Conservation (phyloP, 2,113 vertebrate genomes). For the Lota lota region DNA sequence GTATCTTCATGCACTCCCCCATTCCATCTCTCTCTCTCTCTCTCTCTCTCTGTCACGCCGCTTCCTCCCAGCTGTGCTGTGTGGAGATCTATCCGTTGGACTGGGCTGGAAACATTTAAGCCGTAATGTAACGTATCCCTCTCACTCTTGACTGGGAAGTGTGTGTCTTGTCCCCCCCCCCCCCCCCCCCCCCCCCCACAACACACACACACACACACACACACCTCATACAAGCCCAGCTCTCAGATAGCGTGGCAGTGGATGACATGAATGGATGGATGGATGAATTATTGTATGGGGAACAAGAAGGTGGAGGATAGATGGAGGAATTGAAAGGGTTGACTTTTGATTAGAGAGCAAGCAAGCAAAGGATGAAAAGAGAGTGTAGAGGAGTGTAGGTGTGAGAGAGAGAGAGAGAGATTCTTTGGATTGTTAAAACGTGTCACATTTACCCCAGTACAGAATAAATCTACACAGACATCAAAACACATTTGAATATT, state of each 20-base stretch:
- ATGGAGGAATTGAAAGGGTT: slow-evolving; percentile 13
- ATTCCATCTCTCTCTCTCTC: not conserved
- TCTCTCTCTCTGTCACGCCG: not conserved
- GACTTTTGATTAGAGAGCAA: not conserved
- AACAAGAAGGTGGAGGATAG: not conserved
- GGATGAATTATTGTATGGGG: slow-evolving; percentile 9
- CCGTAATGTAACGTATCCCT: slow-evolving; percentile 57
- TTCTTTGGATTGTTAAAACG: not conserved
- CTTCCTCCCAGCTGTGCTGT: slow-evolving; percentile 5
- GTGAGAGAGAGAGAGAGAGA: not conserved
- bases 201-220: no score
- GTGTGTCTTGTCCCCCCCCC: slow-evolving; percentile 33
- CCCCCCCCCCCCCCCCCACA: not conserved
- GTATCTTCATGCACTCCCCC: not conserved
- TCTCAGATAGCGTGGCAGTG: no score
- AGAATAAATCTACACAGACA: no score
- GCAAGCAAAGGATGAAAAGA: not conserved
- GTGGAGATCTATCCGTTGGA: slow-evolving; percentile 23
- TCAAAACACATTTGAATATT: no score
- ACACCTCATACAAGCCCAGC: no score
- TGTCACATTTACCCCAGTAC: no score
- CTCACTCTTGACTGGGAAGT: slow-evolving; percentile 59
- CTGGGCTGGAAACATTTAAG: slow-evolving; percentile 42
- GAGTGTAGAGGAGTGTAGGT: not conserved
- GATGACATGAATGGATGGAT: not conserved